Base-by-base conservation (phyloP, 2,113 vertebrate genomes). In the Microtus pennsylvanicus region DNA sequence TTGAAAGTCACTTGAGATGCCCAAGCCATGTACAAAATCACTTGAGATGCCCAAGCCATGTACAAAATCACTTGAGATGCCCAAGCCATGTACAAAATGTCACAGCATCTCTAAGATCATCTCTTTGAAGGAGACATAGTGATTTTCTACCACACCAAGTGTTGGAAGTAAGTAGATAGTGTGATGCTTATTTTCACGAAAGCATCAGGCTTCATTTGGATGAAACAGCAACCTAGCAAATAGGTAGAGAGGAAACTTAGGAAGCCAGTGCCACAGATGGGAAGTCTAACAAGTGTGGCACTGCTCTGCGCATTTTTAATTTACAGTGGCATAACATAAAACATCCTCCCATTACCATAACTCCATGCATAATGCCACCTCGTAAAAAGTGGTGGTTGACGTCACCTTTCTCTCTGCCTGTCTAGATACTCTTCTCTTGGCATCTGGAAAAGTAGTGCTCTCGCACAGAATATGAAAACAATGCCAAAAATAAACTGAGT, bases 381-480 rank as follows among this genome's bases (percentile, higher is more conserved):
- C 96, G 87, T 93, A 69, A 97, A 97, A 94, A 45, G 42, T 74
- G 91, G 45, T 75, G 97, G 97, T 61, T 96, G 94, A 97, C 80
- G 93, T 90, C 85, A 88, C 75, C 82, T 55, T 94, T 96, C 33
- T 90, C 58, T 89, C 21, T 4, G 95, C 69, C 28, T 55, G 96
- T 96, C 95, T 96, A 83, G 85, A 87, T 94, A 96, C 91, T 91
- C 35, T 96, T 97, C 94, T 96, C 70, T 78, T 96, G 86, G 95
- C 50, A 92, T 81, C 47, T 78, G 35, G 94, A 67, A 81, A 14
- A 55, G 74, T 87, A 42, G 50, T 87, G 82, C n/a, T 45, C 22
- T 21, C 88, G 33, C 45, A 89, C 16, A 33, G 67, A 83, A 4
- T 94, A 38, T 94, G 83, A 63, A 45, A 92, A 55, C 47, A 93